A percentile compares a stretch with the other conserved stretches of the same genome.
These are phyloP conservation scores for Lycodopsis pacificus DNA, from an alignment of 2,797 vertebrate species.

Conservation along the genomic window DNA sequence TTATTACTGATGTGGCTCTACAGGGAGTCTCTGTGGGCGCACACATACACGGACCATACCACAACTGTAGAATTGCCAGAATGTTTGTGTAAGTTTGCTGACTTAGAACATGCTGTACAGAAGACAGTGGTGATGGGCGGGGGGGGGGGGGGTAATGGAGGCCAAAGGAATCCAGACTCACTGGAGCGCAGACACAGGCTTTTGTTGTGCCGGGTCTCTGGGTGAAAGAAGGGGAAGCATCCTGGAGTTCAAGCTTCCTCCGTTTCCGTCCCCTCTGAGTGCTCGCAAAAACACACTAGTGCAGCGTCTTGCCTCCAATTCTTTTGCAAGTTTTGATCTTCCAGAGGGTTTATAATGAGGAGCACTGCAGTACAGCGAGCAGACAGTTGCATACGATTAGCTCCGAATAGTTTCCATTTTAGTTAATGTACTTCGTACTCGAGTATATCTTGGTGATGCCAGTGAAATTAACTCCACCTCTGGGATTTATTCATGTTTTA, in stretches of 20 bases:
- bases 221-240: constrained; percentile 34
- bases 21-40: constrained; percentile 58
- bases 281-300: constrained; percentile 10
- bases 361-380: neutral
- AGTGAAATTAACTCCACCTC: constrained; percentile 15
- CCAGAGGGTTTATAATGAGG: constrained; percentile 7
- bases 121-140: constrained; percentile 41
- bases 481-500: constrained; percentile 14
- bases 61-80: constrained; percentile 13
- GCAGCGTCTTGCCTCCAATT: neutral
- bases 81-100: constrained; percentile 37
- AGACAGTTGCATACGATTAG: constrained; percentile 2
- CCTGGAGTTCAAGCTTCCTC: constrained; percentile 27
- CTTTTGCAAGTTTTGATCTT: constrained; percentile 6
- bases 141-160: constrained; percentile 57
- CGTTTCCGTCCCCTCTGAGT: constrained; percentile 13
- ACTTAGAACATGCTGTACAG: constrained; percentile 32
- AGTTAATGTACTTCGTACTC: constrained; percentile 5
- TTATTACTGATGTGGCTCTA: constrained; percentile 68
- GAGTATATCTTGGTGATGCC: neutral
- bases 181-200: constrained; percentile 71
- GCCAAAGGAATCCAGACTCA: constrained; percentile 69
- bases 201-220: constrained; percentile 49
- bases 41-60: constrained; percentile 24
- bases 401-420: constrained; percentile 13